These are phyloP conservation scores for Rhinoptilus africanus DNA, from an alignment of 2,113 vertebrate genomes.

Conservation along the genomic window DNA sequence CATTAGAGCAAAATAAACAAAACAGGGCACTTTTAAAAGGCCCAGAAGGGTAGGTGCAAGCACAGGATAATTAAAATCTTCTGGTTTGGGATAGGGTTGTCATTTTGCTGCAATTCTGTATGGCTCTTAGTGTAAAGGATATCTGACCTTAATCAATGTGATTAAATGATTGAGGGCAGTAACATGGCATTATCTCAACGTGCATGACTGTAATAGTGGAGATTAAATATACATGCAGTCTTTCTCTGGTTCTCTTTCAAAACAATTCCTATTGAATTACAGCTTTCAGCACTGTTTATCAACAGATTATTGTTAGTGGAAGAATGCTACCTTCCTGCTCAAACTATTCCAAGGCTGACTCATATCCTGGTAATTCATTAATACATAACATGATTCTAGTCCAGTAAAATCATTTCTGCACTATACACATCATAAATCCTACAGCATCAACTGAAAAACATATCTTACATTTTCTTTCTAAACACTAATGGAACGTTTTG, in stretches of 20 bases:
- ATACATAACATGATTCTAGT: conserved; percentile 26
- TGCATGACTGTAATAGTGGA: not conserved
- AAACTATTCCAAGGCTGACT: conserved; percentile 55
- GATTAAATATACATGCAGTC: not conserved
- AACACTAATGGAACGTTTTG: conserved; percentile 37
- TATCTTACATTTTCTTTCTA: conserved; percentile 32
- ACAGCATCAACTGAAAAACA: conserved; percentile 23
- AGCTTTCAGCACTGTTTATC: conserved; percentile 47
- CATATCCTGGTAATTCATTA: conserved; percentile 68
- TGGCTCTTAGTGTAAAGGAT: not conserved
- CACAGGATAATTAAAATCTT: not conserved
- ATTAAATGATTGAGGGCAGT: not conserved
- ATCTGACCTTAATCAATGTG: not conserved
- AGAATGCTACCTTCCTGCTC: conserved; percentile 58
- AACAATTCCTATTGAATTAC: conserved; percentile 61
- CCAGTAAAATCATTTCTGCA: conserved; percentile 20
- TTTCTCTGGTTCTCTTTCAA: conserved; percentile 4
- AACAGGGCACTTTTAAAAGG: not conserved
- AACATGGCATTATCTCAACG: not conserved
- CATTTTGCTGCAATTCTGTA: not conserved
- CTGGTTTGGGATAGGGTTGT: not conserved
- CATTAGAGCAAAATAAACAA: not conserved
- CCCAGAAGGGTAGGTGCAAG: not conserved
- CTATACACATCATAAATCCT: conserved; percentile 29
- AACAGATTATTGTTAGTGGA: conserved; percentile 54